phyloP scores from a whole-genome alignment of 2,888 invertebrate genomes.

The Cryptocheilus praepositus region DNA sequence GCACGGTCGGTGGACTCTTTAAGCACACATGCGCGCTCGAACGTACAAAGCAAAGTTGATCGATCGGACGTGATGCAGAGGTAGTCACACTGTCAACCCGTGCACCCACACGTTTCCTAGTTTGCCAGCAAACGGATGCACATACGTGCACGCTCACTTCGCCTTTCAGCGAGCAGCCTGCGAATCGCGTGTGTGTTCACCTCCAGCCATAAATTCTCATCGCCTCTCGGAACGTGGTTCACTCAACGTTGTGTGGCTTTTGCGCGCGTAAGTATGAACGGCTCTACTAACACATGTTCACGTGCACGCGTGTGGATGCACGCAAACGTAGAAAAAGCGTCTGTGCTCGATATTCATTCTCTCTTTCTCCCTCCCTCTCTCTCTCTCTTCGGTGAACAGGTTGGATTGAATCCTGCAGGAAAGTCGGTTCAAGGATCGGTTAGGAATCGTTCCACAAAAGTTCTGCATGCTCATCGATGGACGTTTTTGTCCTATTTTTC shows the following conservation, averaged over 20 bases:
- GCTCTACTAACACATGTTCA: background rate
- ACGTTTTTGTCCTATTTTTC: background rate
- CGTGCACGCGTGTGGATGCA: no score
- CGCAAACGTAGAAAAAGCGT: no score
- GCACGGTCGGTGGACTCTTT: background rate
- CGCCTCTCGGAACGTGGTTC: background rate
- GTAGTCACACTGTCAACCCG: conserved; percentile 12
- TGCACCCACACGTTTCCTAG: background rate
- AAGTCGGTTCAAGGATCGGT: no score
- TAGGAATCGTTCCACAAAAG: background rate
- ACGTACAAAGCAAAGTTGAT: conserved; percentile 26
- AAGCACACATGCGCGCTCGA: background rate
- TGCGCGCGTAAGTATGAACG: background rate
- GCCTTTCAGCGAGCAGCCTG: background rate
- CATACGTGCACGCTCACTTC: background rate
- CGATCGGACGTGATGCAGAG: conserved; percentile 21
- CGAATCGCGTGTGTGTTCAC: background rate
- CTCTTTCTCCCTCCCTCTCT: no score
- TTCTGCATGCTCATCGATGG: conserved; percentile 3
- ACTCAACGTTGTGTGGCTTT: background rate
- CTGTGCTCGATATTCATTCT: no score
- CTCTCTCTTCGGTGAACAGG: no score
- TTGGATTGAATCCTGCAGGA: no score
- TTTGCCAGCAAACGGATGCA: no score
- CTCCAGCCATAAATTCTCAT: background rate